phyloP scores from a whole-genome alignment of 2,888 invertebrate species.

The Tetragonisca angustula region DNA sequence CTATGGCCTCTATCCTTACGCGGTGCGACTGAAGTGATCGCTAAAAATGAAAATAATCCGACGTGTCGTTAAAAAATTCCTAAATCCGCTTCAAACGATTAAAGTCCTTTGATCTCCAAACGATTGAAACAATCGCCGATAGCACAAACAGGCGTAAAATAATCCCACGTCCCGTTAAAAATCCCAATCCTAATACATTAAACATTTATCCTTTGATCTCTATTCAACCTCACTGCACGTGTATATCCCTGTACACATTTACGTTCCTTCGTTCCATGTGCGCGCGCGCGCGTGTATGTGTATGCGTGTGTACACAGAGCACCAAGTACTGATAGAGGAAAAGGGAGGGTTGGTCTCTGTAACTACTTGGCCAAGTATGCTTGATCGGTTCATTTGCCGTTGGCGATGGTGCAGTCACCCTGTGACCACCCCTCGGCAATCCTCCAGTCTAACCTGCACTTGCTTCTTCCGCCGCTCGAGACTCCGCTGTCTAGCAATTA shows the following conservation, averaged over 20 bases:
- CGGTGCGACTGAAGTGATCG: no score
- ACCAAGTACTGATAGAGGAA: slow-evolving; percentile 8
- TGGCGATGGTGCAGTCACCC: slow-evolving; percentile 48
- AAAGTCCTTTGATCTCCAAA: no score
- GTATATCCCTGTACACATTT: neutral
- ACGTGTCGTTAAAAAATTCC: no score
- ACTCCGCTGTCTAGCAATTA: slow-evolving; percentile 63
- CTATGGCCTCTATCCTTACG: no score
- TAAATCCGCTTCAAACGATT: no score
- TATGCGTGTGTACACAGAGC: neutral
- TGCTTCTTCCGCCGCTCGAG: slow-evolving; percentile 53
- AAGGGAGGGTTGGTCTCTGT: slow-evolving; percentile 50
- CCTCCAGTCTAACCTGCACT: slow-evolving; percentile 50
- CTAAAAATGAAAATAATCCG: no score
- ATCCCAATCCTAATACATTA: slow-evolving; percentile 7
- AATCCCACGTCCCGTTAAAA: slow-evolving; percentile 12
- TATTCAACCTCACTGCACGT: slow-evolving; percentile 17
- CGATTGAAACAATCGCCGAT: no score
- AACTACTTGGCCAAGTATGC: slow-evolving; percentile 70
- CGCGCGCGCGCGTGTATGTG: neutral
- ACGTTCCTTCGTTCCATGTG: neutral
- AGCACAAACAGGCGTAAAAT: no score
- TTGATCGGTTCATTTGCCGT: slow-evolving; percentile 72
- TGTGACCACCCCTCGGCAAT: slow-evolving; percentile 48
- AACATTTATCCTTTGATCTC: slow-evolving; percentile 62